These are phyloP conservation scores for Pristis pectinata DNA, from an alignment of 2,797 vertebrate species.

Conservation along the genomic window DNA sequence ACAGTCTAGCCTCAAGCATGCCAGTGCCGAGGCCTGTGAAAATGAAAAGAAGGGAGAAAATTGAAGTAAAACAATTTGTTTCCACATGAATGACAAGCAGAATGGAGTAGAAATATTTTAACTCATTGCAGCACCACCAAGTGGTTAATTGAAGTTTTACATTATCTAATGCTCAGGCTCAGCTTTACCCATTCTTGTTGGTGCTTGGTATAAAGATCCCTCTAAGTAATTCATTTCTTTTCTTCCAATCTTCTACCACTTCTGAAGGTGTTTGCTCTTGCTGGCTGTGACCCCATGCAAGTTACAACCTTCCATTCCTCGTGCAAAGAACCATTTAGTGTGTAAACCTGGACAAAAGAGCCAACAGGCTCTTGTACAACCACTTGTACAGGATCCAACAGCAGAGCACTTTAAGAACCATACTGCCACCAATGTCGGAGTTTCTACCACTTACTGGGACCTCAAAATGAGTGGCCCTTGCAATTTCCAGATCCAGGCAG, in stretches of 20 bases:
- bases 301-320: neutral
- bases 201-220: neutral
- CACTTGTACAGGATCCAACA: too few species aligned
- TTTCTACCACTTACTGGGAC: neutral
- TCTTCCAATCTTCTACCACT: neutral
- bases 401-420: neutral
- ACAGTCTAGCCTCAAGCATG: too few species aligned
- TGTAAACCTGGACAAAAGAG: neutral
- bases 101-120: neutral
- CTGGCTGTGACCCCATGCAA: neutral
- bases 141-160: conserved; percentile 3
- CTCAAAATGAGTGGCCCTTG: neutral
- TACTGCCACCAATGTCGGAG: neutral
- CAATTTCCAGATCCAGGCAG: neutral
- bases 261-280: neutral
- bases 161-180: neutral
- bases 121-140: conserved; percentile 8
- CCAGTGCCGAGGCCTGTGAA: neutral
- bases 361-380: neutral
- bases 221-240: neutral
- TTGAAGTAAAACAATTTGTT: neutral
- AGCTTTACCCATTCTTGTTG: neutral
- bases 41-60: neutral
- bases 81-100: neutral
- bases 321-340: neutral